Conservation (phyloP, 2,888 invertebrate species). For the Pollenia labialis region DNA sequence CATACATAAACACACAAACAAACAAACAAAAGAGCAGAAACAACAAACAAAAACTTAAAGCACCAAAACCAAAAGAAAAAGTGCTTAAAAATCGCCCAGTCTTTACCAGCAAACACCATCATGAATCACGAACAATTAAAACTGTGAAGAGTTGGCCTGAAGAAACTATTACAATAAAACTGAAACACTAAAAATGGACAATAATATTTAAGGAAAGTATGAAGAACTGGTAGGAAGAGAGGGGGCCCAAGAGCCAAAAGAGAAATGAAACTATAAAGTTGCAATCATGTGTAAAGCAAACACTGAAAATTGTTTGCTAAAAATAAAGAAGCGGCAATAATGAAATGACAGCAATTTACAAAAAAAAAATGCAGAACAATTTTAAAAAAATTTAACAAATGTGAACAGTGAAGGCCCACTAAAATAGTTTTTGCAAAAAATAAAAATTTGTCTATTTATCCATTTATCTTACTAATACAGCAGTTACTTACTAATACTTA, state of each 20-base stretch:
- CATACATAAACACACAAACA: neutral
- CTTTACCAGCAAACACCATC: slow-evolving; percentile 9
- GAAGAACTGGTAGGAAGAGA: neutral
- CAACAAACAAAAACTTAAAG: slow-evolving; percentile 42
- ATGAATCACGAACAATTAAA: slow-evolving; percentile 14
- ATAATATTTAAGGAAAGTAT: slow-evolving; percentile 34
- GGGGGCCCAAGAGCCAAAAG: slow-evolving; percentile 28
- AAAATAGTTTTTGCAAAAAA: neutral
- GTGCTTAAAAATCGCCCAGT: slow-evolving; percentile 16
- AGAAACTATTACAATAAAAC: slow-evolving; percentile 7
- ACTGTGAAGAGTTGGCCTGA: neutral
- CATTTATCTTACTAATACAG: too few relatives aligned
- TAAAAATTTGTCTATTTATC: too few relatives aligned
- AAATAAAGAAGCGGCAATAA: slow-evolving; percentile 16
- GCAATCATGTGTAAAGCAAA: slow-evolving; percentile 42
- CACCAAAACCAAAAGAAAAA: neutral
- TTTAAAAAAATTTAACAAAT: slow-evolving; percentile 8
- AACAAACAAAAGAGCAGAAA: neutral
- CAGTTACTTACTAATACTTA: too few relatives aligned
- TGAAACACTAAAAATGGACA: slow-evolving; percentile 31
- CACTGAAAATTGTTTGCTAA: slow-evolving; percentile 33
- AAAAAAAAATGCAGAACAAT: neutral
- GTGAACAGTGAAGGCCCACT: neutral
- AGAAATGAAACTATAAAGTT: slow-evolving; percentile 30
- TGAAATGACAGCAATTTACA: slow-evolving; percentile 9